Percentiles rank a stretch among this genome's conserved stretches.
phyloP scores from a whole-genome alignment of 1,140 invertebrate species.

The Lasioglossum baleicum region DNA sequence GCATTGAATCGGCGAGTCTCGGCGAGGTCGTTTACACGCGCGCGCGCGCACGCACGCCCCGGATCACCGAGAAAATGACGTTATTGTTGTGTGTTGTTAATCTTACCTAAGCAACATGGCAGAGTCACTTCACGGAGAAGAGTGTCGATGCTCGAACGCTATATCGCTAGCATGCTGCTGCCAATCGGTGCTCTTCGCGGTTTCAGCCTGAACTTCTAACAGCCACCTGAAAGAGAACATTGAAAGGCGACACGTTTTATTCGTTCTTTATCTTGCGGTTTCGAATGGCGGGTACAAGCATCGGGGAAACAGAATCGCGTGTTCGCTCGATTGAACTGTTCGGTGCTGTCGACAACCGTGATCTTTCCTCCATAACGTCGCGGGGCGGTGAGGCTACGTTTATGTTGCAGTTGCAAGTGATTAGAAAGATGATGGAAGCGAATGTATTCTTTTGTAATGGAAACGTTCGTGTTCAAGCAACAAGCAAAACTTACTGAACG shows the following conservation, averaged over 20 bases:
- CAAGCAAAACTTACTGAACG: too few species aligned
- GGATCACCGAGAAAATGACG: neutral
- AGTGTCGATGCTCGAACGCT: constrained; percentile 70
- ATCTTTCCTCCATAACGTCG: too few species aligned
- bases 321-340: too few species aligned
- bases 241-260: neutral
- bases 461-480: too few species aligned
- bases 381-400: too few species aligned
- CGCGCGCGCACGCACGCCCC: neutral
- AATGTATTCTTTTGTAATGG: too few species aligned
- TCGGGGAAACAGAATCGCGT: neutral
- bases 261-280: neutral
- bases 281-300: too few species aligned
- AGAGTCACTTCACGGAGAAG: constrained; percentile 75
- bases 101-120: constrained; percentile 79
- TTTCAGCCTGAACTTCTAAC: constrained; percentile 72
- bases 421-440: too few species aligned
- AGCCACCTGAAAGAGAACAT: constrained; percentile 69
- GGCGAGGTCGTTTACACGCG: constrained; percentile 29
- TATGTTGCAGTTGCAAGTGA: too few species aligned
- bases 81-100: neutral
- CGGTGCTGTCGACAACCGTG: too few species aligned
- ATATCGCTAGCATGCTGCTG: constrained; percentile 74
- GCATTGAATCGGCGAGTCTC: neutral
- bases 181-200: constrained; percentile 70